Conservation (phyloP, 2,888 invertebrate species). For the Lithophane socia region DNA sequence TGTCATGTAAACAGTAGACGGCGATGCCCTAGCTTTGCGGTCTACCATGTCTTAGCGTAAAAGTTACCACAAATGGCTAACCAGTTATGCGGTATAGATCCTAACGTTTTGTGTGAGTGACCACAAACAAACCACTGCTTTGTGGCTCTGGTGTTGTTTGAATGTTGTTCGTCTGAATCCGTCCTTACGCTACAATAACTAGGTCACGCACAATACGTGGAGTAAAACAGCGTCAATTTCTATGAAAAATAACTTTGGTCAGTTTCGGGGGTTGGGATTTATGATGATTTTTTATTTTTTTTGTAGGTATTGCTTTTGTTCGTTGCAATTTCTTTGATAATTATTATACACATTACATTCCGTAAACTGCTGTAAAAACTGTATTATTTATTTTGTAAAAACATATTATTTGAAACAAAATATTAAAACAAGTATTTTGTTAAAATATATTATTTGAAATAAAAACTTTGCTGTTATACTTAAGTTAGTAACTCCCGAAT, state of each 20-base stretch:
- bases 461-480: background rate
- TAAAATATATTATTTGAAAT: background rate
- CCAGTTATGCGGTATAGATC: background rate
- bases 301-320: too few species aligned
- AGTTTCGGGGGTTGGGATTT: too few species aligned
- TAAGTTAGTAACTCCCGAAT: background rate
- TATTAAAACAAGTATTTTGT: too few species aligned
- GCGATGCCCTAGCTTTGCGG: background rate
- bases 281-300: too few species aligned
- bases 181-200: conserved; percentile 20
- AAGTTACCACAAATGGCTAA: background rate
- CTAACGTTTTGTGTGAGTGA: background rate
- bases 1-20: background rate
- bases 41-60: background rate
- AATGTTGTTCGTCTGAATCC: conserved; percentile 31
- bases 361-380: background rate
- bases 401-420: background rate
- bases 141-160: conserved; percentile 9
- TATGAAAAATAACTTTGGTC: too few species aligned
- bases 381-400: background rate
- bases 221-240: too few species aligned
- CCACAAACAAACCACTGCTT: background rate
- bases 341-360: background rate
- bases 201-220: conserved; percentile 50
- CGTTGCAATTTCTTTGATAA: too few species aligned